These are phyloP conservation scores for Drosophila busckii DNA, from an alignment of 1,140 invertebrate genomes.

Conservation along the genomic window DNA sequence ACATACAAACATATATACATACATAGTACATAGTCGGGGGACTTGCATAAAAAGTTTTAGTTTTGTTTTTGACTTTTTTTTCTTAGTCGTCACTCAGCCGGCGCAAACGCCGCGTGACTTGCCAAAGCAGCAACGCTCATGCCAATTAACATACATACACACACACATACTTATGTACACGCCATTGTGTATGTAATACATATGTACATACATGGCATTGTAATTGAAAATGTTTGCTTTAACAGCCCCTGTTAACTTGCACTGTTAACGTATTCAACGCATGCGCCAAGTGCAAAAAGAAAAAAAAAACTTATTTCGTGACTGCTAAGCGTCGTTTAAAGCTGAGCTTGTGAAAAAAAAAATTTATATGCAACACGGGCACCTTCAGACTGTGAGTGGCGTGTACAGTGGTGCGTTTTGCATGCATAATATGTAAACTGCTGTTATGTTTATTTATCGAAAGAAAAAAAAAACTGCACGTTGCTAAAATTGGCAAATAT, in stretches of 20 bases:
- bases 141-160: conserved; percentile 37
- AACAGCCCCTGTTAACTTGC: conserved; percentile 15
- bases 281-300: conserved; percentile 51
- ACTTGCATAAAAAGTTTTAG: conserved; percentile 20
- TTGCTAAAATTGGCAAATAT: conserved; percentile 56
- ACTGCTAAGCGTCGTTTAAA: no score
- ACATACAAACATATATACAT: neutral
- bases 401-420: conserved; percentile 44
- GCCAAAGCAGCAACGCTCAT: conserved; percentile 29
- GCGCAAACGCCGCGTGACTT: conserved; percentile 43
- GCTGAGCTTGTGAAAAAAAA: no score
- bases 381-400: conserved; percentile 65
- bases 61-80: conserved; percentile 45
- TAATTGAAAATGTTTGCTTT: conserved; percentile 17
- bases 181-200: neutral
- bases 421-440: conserved; percentile 32
- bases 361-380: conserved; percentile 67
- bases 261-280: conserved; percentile 39
- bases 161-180: conserved; percentile 4
- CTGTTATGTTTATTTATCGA: conserved; percentile 73
- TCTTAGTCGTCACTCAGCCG: conserved; percentile 41
- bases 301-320: no score
- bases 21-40: no score
- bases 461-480: conserved; percentile 45
- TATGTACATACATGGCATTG: conserved; percentile 3